Evolutionary conservation across 2,113 vertebrate species (phyloP).

Genomic region (Lasiurus cinereus): DNA sequence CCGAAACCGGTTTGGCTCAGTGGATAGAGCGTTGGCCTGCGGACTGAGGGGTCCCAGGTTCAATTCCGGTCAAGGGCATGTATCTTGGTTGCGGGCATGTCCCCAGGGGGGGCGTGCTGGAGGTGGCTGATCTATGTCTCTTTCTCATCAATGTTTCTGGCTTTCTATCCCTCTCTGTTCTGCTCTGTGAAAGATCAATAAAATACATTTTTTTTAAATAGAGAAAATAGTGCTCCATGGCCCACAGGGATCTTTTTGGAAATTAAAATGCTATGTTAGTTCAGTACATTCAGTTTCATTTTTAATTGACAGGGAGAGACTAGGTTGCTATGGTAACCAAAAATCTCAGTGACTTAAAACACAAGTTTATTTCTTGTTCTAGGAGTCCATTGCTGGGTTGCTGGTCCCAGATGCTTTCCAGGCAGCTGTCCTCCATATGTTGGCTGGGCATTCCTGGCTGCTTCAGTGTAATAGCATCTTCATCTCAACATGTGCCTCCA

Average conservation of each 20-base stretch:
- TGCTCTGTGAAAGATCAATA: no score
- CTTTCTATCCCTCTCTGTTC: no score
- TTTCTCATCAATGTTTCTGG: no score
- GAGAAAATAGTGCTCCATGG: neutral
- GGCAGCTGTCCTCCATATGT: constrained; percentile 67
- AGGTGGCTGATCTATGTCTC: no score
- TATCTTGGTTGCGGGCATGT: no score
- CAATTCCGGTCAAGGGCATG: no score
- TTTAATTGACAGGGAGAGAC: constrained; percentile 37
- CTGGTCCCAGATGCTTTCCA: neutral
- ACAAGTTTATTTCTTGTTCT: constrained; percentile 5
- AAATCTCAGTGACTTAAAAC: constrained; percentile 30
- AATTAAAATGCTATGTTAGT: neutral
- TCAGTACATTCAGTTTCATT: neutral
- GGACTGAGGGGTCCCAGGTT: no score
- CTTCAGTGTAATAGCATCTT: neutral
- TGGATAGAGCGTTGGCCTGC: no score
- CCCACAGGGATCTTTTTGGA: neutral
- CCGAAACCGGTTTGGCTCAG: no score
- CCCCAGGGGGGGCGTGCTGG: no score
- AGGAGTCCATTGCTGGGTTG: neutral
- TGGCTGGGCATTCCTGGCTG: neutral
- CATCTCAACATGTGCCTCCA: neutral
- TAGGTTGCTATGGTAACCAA: constrained; percentile 49
- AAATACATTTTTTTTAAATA: no score